Percentiles rank a stretch among this genome's conserved stretches.
phyloP scores from a whole-genome alignment of 2,113 vertebrate species.

The Halichoerus grypus region DNA sequence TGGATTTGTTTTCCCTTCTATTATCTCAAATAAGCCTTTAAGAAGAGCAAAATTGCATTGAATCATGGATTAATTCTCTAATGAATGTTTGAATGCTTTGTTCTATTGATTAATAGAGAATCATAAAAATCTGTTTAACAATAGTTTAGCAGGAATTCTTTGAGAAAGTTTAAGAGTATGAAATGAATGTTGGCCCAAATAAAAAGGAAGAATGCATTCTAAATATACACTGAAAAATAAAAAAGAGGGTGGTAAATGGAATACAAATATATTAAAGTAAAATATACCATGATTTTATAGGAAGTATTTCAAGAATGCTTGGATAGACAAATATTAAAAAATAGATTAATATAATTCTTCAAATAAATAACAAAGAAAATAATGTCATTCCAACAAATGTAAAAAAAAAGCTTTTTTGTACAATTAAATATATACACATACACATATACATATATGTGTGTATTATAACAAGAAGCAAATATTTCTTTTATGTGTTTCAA shows the following conservation, averaged over 20 bases:
- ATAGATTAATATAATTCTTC: not conserved
- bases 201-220: not conserved
- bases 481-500: not conserved
- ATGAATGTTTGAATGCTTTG: not conserved
- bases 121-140: not conserved
- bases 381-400: not conserved
- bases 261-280: not conserved
- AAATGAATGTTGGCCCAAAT: not conserved
- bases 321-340: not conserved
- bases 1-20: conserved; percentile 26
- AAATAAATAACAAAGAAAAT: not conserved
- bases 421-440: not conserved
- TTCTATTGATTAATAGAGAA: not conserved
- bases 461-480: not conserved
- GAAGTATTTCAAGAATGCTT: not conserved
- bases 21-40: not conserved
- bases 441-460: not conserved
- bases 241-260: not conserved
- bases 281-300: not conserved
- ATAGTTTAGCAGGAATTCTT: not conserved
- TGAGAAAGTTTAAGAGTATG: not conserved
- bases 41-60: not conserved
- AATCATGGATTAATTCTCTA: not conserved
- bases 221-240: not conserved
- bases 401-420: not conserved